Evolutionary conservation across 2,888 invertebrate genomes (phyloP).

Genomic region (Cerceris rybyensis): DNA sequence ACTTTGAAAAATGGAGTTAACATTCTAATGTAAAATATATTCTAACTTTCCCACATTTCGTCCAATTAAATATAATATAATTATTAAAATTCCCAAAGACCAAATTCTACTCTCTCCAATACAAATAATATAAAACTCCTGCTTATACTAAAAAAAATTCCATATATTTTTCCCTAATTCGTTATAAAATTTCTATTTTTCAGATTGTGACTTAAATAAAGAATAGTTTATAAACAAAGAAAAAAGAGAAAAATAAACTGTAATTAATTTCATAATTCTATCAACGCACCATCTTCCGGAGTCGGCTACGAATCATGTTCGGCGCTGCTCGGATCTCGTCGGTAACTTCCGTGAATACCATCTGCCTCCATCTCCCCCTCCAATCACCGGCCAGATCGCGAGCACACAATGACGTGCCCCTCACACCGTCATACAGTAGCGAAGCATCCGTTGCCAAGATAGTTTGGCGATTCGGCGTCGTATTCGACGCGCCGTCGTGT

Average conservation of each 20-base stretch:
- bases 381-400: constrained; percentile 56
- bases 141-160: no score
- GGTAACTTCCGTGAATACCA: constrained; percentile 61
- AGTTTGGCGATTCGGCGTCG: constrained; percentile 55
- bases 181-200: background rate
- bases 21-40: background rate
- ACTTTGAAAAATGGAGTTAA: constrained; percentile 84
- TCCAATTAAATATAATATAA: background rate
- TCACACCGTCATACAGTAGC: constrained; percentile 64
- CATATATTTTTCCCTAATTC: background rate
- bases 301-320: constrained; percentile 45
- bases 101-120: background rate
- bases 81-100: background rate
- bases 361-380: constrained; percentile 65
- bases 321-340: constrained; percentile 54
- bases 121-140: background rate
- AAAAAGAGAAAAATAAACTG: background rate
- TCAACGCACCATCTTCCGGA: constrained; percentile 55
- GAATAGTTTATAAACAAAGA: background rate
- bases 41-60: background rate
- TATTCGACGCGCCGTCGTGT: constrained; percentile 58
- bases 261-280: constrained; percentile 3
- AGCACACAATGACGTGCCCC: constrained; percentile 56
- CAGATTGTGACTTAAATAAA: background rate
- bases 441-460: constrained; percentile 72